A percentile compares a stretch with the other conserved stretches of the same genome.
Conservation (phyloP, 1,140 invertebrate species). For the Meloidogyne floridensis region DNA sequence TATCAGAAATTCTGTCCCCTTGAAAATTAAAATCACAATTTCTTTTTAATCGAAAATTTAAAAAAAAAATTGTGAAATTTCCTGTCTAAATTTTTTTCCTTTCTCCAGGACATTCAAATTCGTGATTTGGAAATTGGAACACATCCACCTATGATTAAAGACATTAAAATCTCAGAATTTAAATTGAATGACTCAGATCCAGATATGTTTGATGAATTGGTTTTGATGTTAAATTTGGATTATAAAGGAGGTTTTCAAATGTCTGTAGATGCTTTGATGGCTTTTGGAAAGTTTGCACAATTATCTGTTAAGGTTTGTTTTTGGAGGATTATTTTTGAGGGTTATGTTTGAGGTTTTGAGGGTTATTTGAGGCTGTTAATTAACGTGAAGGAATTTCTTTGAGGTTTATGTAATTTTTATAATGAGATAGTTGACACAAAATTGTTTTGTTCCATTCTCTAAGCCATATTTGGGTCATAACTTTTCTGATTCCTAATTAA, state of each 20-base stretch:
- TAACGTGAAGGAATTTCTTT: too few species aligned
- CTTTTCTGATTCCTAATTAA: too few species aligned
- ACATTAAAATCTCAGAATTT: conserved; percentile 78
- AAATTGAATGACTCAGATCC: conserved; percentile 78
- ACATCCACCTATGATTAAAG: conserved; percentile 83
- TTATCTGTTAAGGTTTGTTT: conserved; percentile 80
- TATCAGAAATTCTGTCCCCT: too few species aligned
- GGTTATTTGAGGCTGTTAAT: too few species aligned
- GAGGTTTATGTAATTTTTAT: too few species aligned
- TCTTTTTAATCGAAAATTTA: too few species aligned
- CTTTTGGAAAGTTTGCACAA: conserved; percentile 84
- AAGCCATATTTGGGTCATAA: too few species aligned
- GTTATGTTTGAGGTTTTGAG: too few species aligned
- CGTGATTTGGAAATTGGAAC: conserved; percentile 82
- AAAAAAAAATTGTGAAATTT: too few species aligned
- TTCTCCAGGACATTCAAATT: conserved; percentile 72
- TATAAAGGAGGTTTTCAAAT: conserved; percentile 88
- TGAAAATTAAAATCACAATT: too few species aligned
- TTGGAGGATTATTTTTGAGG: background rate
- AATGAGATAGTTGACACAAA: too few species aligned
- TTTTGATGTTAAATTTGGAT: conserved; percentile 80
- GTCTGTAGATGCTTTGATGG: conserved; percentile 84
- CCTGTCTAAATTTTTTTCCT: conserved; percentile 12
- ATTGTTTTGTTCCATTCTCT: too few species aligned
- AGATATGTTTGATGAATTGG: conserved; percentile 70